These are phyloP conservation scores for Xylocampa areola DNA, from an alignment of 2,888 invertebrate genomes.

Conservation along the genomic window DNA sequence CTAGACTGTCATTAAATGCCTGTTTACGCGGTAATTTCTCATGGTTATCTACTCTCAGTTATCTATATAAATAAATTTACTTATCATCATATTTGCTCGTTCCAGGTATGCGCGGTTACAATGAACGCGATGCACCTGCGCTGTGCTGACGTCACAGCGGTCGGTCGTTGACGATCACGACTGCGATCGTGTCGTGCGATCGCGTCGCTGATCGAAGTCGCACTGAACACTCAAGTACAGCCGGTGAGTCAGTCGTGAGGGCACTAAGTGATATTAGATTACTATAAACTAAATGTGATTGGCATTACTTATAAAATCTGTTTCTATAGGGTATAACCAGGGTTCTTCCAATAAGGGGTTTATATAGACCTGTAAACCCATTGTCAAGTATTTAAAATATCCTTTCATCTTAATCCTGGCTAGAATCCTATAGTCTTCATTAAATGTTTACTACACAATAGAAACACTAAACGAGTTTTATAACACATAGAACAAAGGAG, in stretches of 20 bases:
- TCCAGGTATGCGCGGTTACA: slow-evolving; percentile 87
- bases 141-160: slow-evolving; percentile 66
- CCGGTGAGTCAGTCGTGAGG: slow-evolving; percentile 63
- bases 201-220: slow-evolving; percentile 45
- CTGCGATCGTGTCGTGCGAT: slow-evolving; percentile 41
- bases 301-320: slow-evolving; percentile 19
- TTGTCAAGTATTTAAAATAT: not conserved
- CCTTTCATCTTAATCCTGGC: slow-evolving; percentile 15
- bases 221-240: slow-evolving; percentile 57
- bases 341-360: not conserved
- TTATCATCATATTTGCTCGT: slow-evolving; percentile 23
- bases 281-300: slow-evolving; percentile 28
- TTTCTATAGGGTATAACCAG: slow-evolving; percentile 34
- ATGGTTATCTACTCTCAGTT: not conserved
- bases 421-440: slow-evolving; percentile 22
- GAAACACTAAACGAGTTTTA: slow-evolving; percentile 5
- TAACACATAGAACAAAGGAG: slow-evolving; percentile 1
- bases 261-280: slow-evolving; percentile 58
- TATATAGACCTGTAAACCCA: not conserved
- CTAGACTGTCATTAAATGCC: not conserved
- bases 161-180: slow-evolving; percentile 46
- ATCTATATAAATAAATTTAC: slow-evolving; percentile 28
- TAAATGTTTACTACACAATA: not conserved
- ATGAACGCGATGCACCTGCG: slow-evolving; percentile 70
- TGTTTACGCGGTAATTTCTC: slow-evolving; percentile 1